Evolutionary conservation across 1,140 invertebrate genomes (phyloP), one percentile per base, ranked within the genome.

Genomic region (Drosophila erecta): DNA sequence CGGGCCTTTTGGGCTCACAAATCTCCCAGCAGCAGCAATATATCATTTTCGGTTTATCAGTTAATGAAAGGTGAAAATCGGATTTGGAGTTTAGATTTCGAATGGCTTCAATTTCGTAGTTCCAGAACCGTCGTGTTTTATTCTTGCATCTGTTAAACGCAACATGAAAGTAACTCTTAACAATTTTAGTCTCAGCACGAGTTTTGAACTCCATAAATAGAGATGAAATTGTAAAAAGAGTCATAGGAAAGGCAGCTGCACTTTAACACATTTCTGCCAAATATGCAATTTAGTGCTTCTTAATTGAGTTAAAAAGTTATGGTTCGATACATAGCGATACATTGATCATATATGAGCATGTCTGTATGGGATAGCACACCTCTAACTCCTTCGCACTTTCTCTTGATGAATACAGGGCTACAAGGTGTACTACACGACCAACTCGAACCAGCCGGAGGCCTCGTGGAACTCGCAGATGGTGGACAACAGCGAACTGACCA

Each of bases 371-470:
- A 30, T 8, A 10, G 0, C 1, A 10, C 8, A 3, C 30, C 30
- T 30, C 30, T 30, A 38, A 38, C 37, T 38, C 14, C 37, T 0
- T 4, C n/a, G 7, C 17, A 43, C 30, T 2, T 11, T 12, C 10
- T 11, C 59, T 49, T 15, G 49, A 12, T 64, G 71, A 71, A 33
- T 90, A 7, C 93, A 99, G 98, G 98, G 97, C 71, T 99, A 99
- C 94, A 99, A 98, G 94, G 97, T 99, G 54, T 99, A 97, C 92
- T 99, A 98, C 93, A 99, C 98, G 8, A 96, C 96, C 76, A 96
- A 98, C 87, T 95, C 97, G 20, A 95, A 96, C 76, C 95, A 97
- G 47, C 95, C 96, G 4, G 95, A 98, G 93, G 95, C 96, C 33
- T 96, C 96, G 11, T 99, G 98, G 98, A 95, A 97, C 69, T 96